Percentiles rank a stretch among this genome's conserved stretches.
phyloP scores from a whole-genome alignment of 2,888 invertebrate species.

The Xestia rhomboidea region DNA sequence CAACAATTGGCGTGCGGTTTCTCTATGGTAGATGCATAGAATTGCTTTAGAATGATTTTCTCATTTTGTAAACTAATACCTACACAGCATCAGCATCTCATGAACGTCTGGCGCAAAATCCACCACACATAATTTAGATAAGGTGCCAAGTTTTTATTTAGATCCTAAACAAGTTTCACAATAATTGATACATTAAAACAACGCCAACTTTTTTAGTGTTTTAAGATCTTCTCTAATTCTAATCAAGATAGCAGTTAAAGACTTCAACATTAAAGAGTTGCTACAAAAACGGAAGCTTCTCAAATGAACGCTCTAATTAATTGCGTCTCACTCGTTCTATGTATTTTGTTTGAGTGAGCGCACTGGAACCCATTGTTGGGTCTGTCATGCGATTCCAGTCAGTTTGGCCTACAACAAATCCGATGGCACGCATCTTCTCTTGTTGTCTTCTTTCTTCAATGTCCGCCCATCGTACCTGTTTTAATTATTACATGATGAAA shows the following conservation, averaged over 20 bases:
- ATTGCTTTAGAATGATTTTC: neutral
- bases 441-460: constrained; percentile 97
- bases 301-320: constrained; percentile 57
- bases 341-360: constrained; percentile 98
- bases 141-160: neutral
- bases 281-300: constrained; percentile 9
- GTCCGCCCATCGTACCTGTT: constrained; percentile 99
- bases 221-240: constrained; percentile 24
- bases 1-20: constrained; percentile 18
- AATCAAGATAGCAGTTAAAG: constrained; percentile 17
- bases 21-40: constrained; percentile 7
- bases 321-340: constrained; percentile 92
- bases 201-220: constrained; percentile 3
- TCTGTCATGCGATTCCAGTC: constrained; percentile 99
- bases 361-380: constrained; percentile 96
- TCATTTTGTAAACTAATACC: neutral
- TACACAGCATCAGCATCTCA: neutral
- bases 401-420: constrained; percentile 99
- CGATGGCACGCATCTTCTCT: constrained; percentile 98
- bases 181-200: constrained; percentile 17
- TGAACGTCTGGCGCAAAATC: neutral
- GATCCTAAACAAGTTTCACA: constrained; percentile 7
- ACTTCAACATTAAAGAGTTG: constrained; percentile 15
- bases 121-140: neutral
- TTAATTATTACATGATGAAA: constrained; percentile 86